Percentiles rank a stretch among this genome's conserved stretches.
Evolutionary conservation across 23 tunicate species (phyloP).

Genomic region (Ciona savignyi): DNA sequence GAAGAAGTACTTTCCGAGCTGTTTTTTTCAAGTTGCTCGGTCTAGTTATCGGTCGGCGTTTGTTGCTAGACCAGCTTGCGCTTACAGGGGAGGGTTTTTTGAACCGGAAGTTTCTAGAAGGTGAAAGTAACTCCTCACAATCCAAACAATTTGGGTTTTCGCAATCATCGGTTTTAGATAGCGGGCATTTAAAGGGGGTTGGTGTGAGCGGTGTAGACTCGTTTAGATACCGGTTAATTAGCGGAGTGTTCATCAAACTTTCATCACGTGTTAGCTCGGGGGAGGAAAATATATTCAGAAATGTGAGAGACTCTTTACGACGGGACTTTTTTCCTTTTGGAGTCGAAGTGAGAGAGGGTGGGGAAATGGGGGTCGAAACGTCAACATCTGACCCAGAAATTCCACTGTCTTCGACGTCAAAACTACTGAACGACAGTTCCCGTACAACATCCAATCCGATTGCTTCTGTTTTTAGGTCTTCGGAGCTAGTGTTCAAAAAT

Average conservation of each 20-base stretch:
- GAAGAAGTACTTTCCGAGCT: constrained; percentile 32
- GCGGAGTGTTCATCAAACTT: constrained; percentile 35
- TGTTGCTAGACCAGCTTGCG: not conserved
- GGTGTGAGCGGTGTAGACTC: constrained; percentile 75
- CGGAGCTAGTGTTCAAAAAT: constrained; percentile 37
- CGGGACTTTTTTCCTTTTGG: constrained; percentile 36
- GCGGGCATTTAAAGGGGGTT: constrained; percentile 70
- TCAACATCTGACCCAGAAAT: constrained; percentile 28
- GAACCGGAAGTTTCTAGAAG: constrained; percentile 3
- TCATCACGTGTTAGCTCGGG: constrained; percentile 4
- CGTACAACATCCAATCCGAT: constrained; percentile 1
- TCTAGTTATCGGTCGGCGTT: not conserved
- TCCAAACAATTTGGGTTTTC: not conserved
- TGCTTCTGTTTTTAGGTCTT: not conserved
- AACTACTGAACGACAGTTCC: constrained; percentile 13
- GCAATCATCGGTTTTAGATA: constrained; percentile 2
- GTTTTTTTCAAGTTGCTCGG: constrained; percentile 8
- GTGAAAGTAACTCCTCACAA: constrained; percentile 2
- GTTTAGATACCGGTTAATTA: constrained; percentile 41
- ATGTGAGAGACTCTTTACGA: constrained; percentile 13
- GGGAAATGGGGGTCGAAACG: constrained; percentile 8
- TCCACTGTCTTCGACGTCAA: constrained; percentile 71
- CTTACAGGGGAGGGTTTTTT: constrained; percentile 20
- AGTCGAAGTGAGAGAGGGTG: constrained; percentile 73
- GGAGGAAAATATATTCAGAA: not conserved